These are phyloP conservation scores for Pangasius macronema DNA, from an alignment of 2,797 vertebrate genomes.

Conservation along the genomic window DNA sequence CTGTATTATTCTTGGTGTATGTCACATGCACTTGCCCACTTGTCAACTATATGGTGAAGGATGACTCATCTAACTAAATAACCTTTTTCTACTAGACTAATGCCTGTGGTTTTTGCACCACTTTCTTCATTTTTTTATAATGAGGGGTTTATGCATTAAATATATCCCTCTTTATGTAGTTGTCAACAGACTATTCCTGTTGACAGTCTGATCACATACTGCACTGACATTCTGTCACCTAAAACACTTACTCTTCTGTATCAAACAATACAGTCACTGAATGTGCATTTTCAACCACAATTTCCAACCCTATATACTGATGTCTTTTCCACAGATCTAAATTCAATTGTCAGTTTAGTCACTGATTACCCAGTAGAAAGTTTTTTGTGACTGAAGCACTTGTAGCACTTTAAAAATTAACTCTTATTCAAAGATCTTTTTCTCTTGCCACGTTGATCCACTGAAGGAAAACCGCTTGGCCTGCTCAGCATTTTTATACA, in stretches of 20 bases:
- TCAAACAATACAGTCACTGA: background rate
- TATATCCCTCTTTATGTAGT: background rate
- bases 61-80: constrained; percentile 6
- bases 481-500: background rate
- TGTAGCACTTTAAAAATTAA: background rate
- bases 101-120: background rate
- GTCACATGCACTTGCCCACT: background rate
- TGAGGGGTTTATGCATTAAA: background rate
- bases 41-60: background rate
- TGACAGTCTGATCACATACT: background rate
- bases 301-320: background rate
- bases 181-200: background rate
- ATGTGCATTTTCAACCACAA: background rate
- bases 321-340: background rate
- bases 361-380: background rate
- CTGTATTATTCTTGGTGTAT: background rate
- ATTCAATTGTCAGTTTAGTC: background rate
- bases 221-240: background rate
- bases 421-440: background rate
- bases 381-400: background rate
- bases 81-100: background rate
- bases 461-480: background rate
- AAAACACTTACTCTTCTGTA: too few relatives aligned
- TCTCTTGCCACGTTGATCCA: background rate
- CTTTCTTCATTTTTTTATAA: background rate